A percentile compares a stretch with the other conserved stretches of the same genome.
phyloP scores from a whole-genome alignment of 2,113 vertebrate species.

The Solenodon paradoxus region DNA sequence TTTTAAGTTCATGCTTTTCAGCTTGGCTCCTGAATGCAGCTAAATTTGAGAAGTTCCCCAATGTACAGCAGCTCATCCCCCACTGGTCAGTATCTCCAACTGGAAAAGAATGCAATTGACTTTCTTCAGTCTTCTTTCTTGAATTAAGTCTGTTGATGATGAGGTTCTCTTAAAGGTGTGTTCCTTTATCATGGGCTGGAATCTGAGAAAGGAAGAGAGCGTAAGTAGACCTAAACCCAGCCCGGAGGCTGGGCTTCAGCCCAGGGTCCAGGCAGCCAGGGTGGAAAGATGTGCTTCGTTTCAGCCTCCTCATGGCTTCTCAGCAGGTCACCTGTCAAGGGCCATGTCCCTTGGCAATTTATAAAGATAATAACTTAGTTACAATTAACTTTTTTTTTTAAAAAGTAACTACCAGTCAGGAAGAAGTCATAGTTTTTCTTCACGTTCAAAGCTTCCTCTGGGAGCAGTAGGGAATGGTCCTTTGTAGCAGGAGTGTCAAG shows the following conservation, averaged over 20 bases:
- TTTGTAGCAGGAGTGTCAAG: too few relatives aligned
- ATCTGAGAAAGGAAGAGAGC: neutral
- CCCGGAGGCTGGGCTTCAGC: neutral
- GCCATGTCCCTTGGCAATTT: neutral
- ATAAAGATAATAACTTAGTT: neutral
- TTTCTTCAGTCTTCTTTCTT: neutral
- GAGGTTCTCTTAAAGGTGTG: neutral
- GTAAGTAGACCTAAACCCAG: too few relatives aligned
- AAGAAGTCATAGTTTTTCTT: neutral
- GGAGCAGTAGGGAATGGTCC: neutral
- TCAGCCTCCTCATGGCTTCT: neutral
- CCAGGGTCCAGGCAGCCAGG: neutral
- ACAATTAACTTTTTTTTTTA: neutral
- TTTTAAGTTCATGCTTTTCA: neutral
- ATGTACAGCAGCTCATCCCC: rapidly evolving
- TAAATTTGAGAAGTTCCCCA: neutral
- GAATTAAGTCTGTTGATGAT: neutral
- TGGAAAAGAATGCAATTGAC: neutral
- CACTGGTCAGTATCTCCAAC: neutral
- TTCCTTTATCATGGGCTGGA: neutral
- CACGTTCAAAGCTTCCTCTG: neutral
- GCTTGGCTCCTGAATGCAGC: neutral
- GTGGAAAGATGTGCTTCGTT: rapidly evolving
- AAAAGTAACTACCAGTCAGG: neutral
- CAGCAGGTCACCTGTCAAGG: neutral